phyloP scores from a whole-genome alignment of 2,113 vertebrate genomes.

The Bungarus multicinctus region DNA sequence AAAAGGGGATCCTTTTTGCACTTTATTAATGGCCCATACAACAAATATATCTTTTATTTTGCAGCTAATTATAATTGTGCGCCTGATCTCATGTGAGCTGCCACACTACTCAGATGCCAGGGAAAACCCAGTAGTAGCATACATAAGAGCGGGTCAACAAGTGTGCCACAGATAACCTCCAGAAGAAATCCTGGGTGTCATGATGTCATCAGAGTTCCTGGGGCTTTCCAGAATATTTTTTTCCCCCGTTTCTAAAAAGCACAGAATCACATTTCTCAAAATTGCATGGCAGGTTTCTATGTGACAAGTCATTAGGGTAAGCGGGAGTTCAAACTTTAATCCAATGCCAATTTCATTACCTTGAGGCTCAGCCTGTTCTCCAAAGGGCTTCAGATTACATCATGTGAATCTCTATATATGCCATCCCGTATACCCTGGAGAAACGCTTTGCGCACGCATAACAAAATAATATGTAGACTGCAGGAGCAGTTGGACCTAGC shows the following conservation, averaged over 20 bases:
- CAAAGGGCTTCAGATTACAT: not conserved
- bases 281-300: not conserved
- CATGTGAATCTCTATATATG: not conserved
- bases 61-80: conserved; percentile 48
- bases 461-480: not conserved
- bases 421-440: not conserved
- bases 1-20: conserved; percentile 43
- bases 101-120: conserved; percentile 1
- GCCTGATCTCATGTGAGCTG: conserved; percentile 18
- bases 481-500: not conserved
- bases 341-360: not conserved
- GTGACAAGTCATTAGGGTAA: not conserved
- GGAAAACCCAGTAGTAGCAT: not conserved
- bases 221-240: not conserved
- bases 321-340: not conserved
- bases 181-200: not conserved
- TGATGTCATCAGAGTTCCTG: not conserved
- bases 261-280: not conserved
- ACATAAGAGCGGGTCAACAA: not conserved
- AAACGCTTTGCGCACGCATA: not conserved
- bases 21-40: conserved; percentile 56
- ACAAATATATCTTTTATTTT: conserved; percentile 52
- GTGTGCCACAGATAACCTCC: not conserved
- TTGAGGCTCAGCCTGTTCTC: not conserved
- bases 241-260: not conserved